Conservation (phyloP, 2,888 invertebrate genomes). For the Eulithis testata region DNA sequence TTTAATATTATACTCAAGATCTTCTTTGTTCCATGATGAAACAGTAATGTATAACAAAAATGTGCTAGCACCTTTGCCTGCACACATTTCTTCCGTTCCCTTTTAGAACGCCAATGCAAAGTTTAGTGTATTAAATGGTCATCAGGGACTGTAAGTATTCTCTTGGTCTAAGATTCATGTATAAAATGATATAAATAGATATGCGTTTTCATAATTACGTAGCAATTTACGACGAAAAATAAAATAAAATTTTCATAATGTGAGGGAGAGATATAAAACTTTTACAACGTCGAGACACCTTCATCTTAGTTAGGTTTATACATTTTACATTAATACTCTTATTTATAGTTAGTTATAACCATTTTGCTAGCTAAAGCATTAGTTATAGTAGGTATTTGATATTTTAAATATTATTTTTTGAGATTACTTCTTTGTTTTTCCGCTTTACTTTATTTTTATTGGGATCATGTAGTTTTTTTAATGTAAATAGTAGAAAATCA, state of each 20-base stretch:
- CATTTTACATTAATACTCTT: neutral
- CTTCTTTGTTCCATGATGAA: no score
- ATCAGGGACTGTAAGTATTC: no score
- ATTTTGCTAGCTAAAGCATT: conserved; percentile 5
- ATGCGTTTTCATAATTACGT: conserved; percentile 28
- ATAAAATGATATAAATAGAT: neutral
- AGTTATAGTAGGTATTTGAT: neutral
- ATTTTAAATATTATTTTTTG: no score
- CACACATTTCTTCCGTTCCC: no score
- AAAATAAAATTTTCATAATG: conserved; percentile 31
- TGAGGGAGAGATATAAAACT: conserved; percentile 26
- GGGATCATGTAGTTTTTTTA: neutral
- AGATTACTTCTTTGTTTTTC: neutral
- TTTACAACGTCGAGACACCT: conserved; percentile 45
- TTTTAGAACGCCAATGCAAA: no score
- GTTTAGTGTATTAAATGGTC: no score
- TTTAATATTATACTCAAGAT: no score
- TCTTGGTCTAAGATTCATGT: neutral
- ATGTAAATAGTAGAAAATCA: no score
- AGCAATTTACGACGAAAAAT: conserved; percentile 24
- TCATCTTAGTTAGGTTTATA: conserved; percentile 33
- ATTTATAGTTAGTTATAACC: conserved; percentile 2
- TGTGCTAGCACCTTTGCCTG: no score
- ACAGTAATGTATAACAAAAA: no score
- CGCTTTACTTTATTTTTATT: neutral